phyloP scores from a whole-genome alignment of 2,797 vertebrate species.

The Sebastes variabilis region DNA sequence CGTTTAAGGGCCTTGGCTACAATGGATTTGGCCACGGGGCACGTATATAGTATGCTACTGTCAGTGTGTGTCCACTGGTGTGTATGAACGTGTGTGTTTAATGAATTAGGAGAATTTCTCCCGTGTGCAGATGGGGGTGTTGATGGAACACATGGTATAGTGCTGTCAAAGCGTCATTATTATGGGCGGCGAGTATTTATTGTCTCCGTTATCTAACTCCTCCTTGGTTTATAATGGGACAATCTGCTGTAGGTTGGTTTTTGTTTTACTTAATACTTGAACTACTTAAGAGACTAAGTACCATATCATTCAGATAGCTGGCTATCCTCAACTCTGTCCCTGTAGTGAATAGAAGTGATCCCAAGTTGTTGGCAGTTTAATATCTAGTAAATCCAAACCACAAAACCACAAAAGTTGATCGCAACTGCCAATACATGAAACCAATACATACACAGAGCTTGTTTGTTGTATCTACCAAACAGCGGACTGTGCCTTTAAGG shows the following conservation, averaged over 20 bases:
- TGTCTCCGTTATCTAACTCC: conserved; percentile 19
- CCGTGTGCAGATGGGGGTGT: conserved; percentile 21
- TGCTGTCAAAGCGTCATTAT: conserved; percentile 59
- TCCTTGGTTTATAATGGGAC: neutral
- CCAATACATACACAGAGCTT: neutral
- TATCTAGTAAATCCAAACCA: neutral
- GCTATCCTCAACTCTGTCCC: neutral
- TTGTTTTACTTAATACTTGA: conserved; percentile 12
- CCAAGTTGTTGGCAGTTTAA: neutral
- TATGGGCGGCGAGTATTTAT: conserved; percentile 51
- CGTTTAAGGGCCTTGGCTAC: conserved; percentile 52
- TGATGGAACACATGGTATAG: conserved; percentile 60
- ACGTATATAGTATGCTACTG: conserved; percentile 56
- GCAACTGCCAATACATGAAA: neutral
- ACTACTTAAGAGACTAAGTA: neutral
- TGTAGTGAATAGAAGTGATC: neutral
- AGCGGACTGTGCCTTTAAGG: conserved; percentile 68
- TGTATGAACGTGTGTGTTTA: conserved; percentile 21
- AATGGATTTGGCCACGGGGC: conserved; percentile 69
- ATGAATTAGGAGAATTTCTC: conserved; percentile 18
- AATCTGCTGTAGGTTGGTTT: neutral
- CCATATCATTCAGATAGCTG: neutral
- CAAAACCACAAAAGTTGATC: neutral
- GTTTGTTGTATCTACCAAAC: conserved; percentile 21
- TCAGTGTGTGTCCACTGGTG: conserved; percentile 32